Evolutionary conservation across 2,888 invertebrate species (phyloP).

Genomic region (Chymomyza caudatula): DNA sequence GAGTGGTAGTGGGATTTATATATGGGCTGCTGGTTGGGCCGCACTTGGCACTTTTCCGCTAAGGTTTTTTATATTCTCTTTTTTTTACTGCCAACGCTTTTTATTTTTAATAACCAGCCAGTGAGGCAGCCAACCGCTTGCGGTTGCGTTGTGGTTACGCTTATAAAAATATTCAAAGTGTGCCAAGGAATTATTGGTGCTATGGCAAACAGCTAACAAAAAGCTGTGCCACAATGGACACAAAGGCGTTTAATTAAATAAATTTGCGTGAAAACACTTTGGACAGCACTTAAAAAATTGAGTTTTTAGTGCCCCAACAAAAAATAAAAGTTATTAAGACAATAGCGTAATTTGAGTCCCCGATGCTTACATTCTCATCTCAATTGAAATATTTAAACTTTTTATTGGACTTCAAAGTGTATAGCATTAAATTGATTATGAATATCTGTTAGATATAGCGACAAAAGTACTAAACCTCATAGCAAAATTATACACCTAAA

Average conservation of each 20-base stretch:
- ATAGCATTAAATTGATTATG: too few relatives aligned
- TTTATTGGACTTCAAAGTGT: too few relatives aligned
- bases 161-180: conserved; percentile 29
- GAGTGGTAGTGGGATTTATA: conserved; percentile 61
- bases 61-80: background rate
- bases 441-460: too few relatives aligned
- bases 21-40: conserved; percentile 44
- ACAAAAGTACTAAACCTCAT: too few relatives aligned
- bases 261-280: conserved; percentile 61
- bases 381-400: background rate
- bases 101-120: conserved; percentile 63
- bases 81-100: conserved; percentile 9
- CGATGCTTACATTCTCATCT: background rate
- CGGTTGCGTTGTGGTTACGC: conserved; percentile 47
- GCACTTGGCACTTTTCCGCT: conserved; percentile 2
- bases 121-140: conserved; percentile 38
- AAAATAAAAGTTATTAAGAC: conserved; percentile 43
- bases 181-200: conserved; percentile 36
- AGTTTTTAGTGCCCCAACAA: conserved; percentile 20
- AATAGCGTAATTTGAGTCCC: conserved; percentile 26
- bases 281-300: conserved; percentile 41
- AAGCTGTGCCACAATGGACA: conserved; percentile 23
- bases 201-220: conserved; percentile 12
- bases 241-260: conserved; percentile 62
- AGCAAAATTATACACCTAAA: too few relatives aligned